Evolutionary conservation across 2,888 invertebrate species (phyloP), one percentile per base, ranked within the genome.

Genomic region (Lasioglossum pauxillum): DNA sequence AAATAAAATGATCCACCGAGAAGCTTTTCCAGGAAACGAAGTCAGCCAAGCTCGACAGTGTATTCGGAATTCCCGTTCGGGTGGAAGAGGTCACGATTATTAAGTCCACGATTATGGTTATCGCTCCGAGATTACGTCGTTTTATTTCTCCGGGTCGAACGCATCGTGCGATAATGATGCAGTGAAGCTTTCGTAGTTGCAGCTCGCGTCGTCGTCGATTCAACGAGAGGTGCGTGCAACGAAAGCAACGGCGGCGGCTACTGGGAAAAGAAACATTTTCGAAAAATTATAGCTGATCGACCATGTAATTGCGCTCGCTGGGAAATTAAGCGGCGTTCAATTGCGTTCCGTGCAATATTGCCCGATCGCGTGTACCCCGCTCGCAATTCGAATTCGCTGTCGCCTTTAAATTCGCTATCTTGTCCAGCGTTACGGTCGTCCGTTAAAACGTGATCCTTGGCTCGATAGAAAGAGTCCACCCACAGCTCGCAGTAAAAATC

Each of bases 381-480:
- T 69, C 74, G 75, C 80, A 69, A 84, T 81, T 78, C 79, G 78
- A 84, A 84, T 82, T 90, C 80, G 78, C 88, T 90, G 82, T 90
- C 90, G 80, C 79, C 89, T 84, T 84, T 79, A 84, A 84, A 85
- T 76, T 75, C 78, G 14, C 78, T 88, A 85, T 85, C 84, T 91
- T 78, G 84, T 76, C 73, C 88, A 81, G 84, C 87, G 88, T 78
- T 84, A 83, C 78, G 78, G 19, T n/a, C 83, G 46, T 27, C 83
- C 88, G 91, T 90, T 88, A 87, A 89, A 90, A 84, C 83, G 83
- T 86, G 78, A 75, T 69, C 82, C 82, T 86, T 80, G 83, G 83
- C 85, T 83, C 86, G 90, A 91, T 91, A 91, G 91, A 88, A 85
- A 84, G 83, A 88, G 81, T 86, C 79, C 77, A 78, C 67, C 76